Conservation (phyloP, 2,113 vertebrate genomes). For the Chionodraco myersi region DNA sequence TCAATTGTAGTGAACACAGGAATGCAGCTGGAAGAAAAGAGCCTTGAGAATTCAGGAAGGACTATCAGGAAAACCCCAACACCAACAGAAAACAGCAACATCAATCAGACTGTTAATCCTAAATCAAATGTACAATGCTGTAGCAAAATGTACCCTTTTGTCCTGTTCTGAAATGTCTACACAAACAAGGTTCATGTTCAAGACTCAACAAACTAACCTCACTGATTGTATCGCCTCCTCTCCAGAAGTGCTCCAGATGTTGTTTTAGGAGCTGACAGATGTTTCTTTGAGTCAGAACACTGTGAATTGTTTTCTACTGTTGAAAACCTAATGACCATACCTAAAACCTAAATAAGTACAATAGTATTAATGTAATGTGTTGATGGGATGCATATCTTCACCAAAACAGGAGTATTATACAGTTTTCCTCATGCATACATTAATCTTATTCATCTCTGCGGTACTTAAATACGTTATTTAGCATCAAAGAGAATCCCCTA, state of each 20-base stretch:
- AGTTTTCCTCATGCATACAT: too few relatives aligned
- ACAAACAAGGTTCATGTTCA: background rate
- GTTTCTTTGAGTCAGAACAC: background rate
- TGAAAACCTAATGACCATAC: background rate
- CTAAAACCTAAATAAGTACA: background rate
- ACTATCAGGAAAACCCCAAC: background rate
- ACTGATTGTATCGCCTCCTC: background rate
- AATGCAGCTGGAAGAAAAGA: background rate
- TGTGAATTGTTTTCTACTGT: background rate
- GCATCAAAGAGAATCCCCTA: too few relatives aligned
- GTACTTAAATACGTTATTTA: too few relatives aligned
- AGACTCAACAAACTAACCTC: background rate
- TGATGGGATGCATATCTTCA: background rate
- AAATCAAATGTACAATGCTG: background rate
- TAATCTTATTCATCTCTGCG: too few relatives aligned
- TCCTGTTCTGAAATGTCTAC: background rate
- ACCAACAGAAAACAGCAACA: background rate
- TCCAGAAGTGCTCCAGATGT: slow-evolving; percentile 1
- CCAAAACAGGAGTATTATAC: background rate
- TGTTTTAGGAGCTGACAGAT: background rate
- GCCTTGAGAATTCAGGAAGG: background rate
- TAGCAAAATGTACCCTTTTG: background rate
- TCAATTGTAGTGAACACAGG: slow-evolving; percentile 7
- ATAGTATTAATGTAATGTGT: background rate
- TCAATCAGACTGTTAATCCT: background rate